Conservation (phyloP, 1,140 invertebrate genomes). For the Aphelinus certus region DNA sequence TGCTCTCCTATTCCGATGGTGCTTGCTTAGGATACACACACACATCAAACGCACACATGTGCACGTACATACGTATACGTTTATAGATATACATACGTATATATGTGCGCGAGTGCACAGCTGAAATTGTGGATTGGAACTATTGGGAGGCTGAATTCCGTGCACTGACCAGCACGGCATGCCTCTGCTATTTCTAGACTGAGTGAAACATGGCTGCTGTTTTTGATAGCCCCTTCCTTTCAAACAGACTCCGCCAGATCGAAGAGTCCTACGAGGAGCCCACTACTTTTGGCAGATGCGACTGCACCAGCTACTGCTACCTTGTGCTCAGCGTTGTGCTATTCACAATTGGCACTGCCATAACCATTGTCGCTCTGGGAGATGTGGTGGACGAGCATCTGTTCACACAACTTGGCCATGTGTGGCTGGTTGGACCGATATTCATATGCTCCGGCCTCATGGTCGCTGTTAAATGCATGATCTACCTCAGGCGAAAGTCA, state of each 20-base stretch:
- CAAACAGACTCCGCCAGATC: constrained; percentile 69
- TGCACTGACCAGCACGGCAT: not conserved
- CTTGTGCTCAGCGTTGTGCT: constrained; percentile 72
- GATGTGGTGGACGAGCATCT: constrained; percentile 69
- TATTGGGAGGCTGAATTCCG: not conserved
- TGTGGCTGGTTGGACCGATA: constrained; percentile 76
- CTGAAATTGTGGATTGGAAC: not conserved
- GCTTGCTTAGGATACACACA: no score
- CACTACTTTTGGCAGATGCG: constrained; percentile 71
- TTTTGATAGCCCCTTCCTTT: constrained; percentile 70
- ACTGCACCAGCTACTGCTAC: constrained; percentile 75
- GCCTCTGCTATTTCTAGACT: constrained; percentile 5
- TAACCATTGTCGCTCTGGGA: constrained; percentile 72
- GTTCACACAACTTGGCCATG: constrained; percentile 71
- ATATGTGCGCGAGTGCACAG: not conserved
- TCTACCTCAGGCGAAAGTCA: constrained; percentile 73
- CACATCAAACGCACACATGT: not conserved
- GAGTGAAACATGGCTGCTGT: constrained; percentile 67
- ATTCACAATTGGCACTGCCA: constrained; percentile 72
- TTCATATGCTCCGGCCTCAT: constrained; percentile 76
- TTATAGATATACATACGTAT: not conserved
- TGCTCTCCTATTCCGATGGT: no score
- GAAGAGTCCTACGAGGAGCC: constrained; percentile 70
- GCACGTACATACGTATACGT: not conserved
- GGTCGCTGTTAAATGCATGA: constrained; percentile 75